These are phyloP conservation scores for Athalia rosae DNA, from an alignment of 2,888 invertebrate species.

Conservation along the genomic window DNA sequence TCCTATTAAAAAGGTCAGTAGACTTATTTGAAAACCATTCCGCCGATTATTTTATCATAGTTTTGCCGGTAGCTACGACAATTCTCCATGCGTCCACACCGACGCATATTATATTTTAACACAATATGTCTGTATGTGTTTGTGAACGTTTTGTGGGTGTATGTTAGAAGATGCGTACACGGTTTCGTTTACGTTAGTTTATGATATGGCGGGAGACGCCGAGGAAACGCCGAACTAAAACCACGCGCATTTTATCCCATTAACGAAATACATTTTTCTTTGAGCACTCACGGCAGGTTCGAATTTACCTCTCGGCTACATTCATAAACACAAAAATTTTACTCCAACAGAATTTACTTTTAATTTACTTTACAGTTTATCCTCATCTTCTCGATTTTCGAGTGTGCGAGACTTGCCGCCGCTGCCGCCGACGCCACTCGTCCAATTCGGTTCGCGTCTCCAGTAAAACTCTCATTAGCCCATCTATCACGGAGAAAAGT, in stretches of 20 bases:
- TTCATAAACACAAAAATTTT: no score
- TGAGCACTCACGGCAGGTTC: slow-evolving; percentile 45
- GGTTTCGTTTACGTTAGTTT: slow-evolving; percentile 48
- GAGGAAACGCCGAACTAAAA: slow-evolving; percentile 54
- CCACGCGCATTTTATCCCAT: slow-evolving; percentile 55
- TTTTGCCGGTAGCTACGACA: slow-evolving; percentile 22
- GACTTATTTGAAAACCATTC: slow-evolving; percentile 3
- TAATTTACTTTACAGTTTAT: no score
- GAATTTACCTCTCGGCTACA: no score
- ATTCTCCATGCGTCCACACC: slow-evolving; percentile 46
- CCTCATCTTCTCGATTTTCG: no score
- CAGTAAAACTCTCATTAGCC: no score
- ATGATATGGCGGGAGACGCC: slow-evolving; percentile 65
- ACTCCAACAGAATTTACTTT: no score
- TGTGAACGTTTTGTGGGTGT: slow-evolving; percentile 54
- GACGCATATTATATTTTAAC: slow-evolving; percentile 48
- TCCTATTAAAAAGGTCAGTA: slow-evolving; percentile 30
- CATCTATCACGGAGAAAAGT: no score
- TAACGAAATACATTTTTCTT: slow-evolving; percentile 12
- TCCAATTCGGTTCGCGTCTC: no score
- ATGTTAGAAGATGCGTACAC: slow-evolving; percentile 44
- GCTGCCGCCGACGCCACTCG: no score
- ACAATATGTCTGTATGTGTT: slow-evolving; percentile 48
- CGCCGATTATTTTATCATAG: slow-evolving; percentile 16
- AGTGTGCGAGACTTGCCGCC: no score